phyloP scores from a whole-genome alignment of 2,113 vertebrate genomes.

The Nyctereutes procyonoides region DNA sequence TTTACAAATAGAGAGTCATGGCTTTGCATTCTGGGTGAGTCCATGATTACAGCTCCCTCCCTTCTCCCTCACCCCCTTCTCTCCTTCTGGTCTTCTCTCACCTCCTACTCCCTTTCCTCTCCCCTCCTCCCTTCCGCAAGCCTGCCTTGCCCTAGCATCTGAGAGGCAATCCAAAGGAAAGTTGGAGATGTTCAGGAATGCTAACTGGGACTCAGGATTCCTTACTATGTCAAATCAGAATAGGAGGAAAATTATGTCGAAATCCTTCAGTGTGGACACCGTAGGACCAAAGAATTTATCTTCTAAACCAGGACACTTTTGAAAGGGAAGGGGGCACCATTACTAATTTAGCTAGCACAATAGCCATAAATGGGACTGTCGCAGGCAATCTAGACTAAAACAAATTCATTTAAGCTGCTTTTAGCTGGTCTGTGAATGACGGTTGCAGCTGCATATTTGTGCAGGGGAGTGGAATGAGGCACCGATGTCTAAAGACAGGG shows the following conservation, averaged over 20 bases:
- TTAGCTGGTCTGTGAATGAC: background rate
- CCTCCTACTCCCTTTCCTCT: background rate
- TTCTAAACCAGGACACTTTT: constrained; percentile 11
- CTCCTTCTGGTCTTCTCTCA: background rate
- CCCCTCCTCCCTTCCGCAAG: background rate
- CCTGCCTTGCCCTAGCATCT: background rate
- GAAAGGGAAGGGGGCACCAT: background rate
- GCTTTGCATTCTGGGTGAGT: background rate
- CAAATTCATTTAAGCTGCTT: background rate
- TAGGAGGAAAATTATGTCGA: background rate
- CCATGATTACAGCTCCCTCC: background rate
- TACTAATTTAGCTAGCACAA: background rate
- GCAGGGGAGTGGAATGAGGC: background rate
- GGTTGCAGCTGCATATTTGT: background rate
- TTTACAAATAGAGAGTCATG: background rate
- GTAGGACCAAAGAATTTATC: background rate
- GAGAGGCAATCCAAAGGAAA: constrained; percentile 31
- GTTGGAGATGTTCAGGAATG: background rate
- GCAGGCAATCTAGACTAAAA: background rate
- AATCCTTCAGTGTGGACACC: background rate
- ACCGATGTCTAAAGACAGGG: background rate
- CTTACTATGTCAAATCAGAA: background rate
- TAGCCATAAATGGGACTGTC: background rate
- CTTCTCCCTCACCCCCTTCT: background rate
- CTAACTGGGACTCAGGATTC: background rate